Evolutionary conservation across 1,140 invertebrate species (phyloP).

Genomic region (Drosophila mauritiana): DNA sequence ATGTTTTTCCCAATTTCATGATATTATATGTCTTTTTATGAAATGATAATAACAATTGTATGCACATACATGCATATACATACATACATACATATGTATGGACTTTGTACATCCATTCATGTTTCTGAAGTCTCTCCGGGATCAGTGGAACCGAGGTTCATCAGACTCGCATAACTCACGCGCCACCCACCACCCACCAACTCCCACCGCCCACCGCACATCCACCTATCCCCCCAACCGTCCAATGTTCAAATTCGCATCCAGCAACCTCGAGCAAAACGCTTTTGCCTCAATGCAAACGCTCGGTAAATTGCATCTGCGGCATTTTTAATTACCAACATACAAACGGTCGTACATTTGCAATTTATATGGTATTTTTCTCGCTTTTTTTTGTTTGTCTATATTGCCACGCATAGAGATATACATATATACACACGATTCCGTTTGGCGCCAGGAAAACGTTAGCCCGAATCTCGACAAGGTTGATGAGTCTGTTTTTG

Average conservation of each 20-base stretch:
- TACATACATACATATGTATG: not conserved
- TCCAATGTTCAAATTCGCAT: slow-evolving; percentile 15
- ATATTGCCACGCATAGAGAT: slow-evolving; percentile 2
- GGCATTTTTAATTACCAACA: slow-evolving; percentile 52
- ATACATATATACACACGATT: slow-evolving; percentile 7
- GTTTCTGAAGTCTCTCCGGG: slow-evolving; percentile 11
- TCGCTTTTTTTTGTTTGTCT: not conserved
- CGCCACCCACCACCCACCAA: slow-evolving; percentile 3
- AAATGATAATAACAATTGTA: too few species aligned
- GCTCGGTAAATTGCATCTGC: slow-evolving; percentile 71
- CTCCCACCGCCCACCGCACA: slow-evolving; percentile 1
- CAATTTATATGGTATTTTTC: slow-evolving; percentile 22
- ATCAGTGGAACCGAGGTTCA: slow-evolving; percentile 49
- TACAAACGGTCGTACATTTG: slow-evolving; percentile 16
- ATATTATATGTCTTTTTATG: too few species aligned
- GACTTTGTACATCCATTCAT: slow-evolving; percentile 3
- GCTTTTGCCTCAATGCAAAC: slow-evolving; percentile 62
- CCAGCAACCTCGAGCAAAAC: slow-evolving; percentile 46
- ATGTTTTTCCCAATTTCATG: not conserved
- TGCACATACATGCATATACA: too few species aligned
- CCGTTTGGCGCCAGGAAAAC: slow-evolving; percentile 35
- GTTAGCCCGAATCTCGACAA: slow-evolving; percentile 25
- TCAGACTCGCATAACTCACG: slow-evolving; percentile 45
- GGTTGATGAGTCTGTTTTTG: slow-evolving; percentile 24
- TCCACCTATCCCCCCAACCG: not conserved